Conservation (phyloP, 2,113 vertebrate species). For the Phycodurus eques region DNA sequence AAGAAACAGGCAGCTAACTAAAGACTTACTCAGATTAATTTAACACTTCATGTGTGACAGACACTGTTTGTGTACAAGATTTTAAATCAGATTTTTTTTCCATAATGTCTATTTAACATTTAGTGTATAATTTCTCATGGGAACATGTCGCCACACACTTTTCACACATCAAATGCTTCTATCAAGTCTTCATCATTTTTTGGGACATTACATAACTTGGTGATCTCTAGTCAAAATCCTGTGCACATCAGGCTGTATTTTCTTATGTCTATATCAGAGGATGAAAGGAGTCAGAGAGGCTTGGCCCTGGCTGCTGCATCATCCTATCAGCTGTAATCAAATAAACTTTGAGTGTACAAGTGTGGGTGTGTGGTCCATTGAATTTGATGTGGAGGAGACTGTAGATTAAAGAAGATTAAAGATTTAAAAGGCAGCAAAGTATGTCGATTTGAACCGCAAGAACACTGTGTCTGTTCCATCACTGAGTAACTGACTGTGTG, state of each 20-base stretch:
- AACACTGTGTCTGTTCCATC: background rate
- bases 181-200: background rate
- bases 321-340: slow-evolving; percentile 51
- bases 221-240: slow-evolving; percentile 11
- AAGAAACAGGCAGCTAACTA: background rate
- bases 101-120: no score
- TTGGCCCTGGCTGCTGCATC: slow-evolving; percentile 31
- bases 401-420: slow-evolving; percentile 9
- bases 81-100: no score
- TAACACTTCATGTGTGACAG: no score
- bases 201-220: slow-evolving; percentile 8
- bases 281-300: slow-evolving; percentile 25
- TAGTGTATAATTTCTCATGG: background rate
- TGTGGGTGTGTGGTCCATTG: slow-evolving; percentile 12
- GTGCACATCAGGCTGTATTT: slow-evolving; percentile 6
- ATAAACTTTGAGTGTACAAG: slow-evolving; percentile 34
- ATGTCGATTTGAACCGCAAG: background rate
- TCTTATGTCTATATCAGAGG: slow-evolving; percentile 14
- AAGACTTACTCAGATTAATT: background rate
- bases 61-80: no score
- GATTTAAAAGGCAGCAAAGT: slow-evolving; percentile 1
- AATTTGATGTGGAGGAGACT: slow-evolving; percentile 13
- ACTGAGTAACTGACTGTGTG: slow-evolving; percentile 67
- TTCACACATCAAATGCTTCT: background rate
- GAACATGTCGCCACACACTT: background rate